Evolutionary conservation across 2,797 vertebrate species (phyloP), one percentile per base, ranked within the genome.

Genomic region (Pangasius macronema): DNA sequence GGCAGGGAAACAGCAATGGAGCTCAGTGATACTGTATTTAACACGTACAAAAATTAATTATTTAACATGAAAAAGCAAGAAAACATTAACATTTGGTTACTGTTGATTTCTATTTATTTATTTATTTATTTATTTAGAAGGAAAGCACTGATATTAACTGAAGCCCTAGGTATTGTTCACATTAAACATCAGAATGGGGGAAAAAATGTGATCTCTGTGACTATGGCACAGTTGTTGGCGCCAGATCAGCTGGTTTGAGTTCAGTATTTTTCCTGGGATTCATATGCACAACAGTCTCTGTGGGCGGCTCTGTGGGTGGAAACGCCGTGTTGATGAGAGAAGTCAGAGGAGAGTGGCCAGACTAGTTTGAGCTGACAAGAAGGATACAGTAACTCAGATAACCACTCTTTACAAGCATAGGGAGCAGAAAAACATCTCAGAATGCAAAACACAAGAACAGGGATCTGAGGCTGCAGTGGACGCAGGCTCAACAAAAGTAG

Each of bases 51-150:
- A 55, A 18, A 77, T 30, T 30, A 22, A 11, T 33, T 8, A 20
- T 20, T 75, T 49, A 27, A 46, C 4, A 49, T 49, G 39, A 18
- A 53, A 53, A 30, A 9, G 2, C 27, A 53, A 53, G 6, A 55
- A 53, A 49, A 14, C 18, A 27, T 3, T 20, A 1, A 73, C n/a
- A 53, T 7, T 77, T 77, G 27, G 1, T 14, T 30, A 9, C 3
- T 65, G 2, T 65, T 65, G 30, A 33, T n/a, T n/a, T n/a, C n/a
- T n/a, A n/a, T n/a, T n/a, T n/a, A n/a, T n/a, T n/a, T n/a, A n/a
- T n/a, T n/a, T n/a, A n/a, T n/a, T n/a, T n/a, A n/a, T n/a, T 5
- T 3, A 0, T 14, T 13, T 30, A 6, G 3, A 3, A 39, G 39
- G 39, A 65, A 33, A 36, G 22, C 22, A 42, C 3, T 22, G 2